phyloP scores from a whole-genome alignment of 2,113 vertebrate genomes.

The Lepus europaeus region DNA sequence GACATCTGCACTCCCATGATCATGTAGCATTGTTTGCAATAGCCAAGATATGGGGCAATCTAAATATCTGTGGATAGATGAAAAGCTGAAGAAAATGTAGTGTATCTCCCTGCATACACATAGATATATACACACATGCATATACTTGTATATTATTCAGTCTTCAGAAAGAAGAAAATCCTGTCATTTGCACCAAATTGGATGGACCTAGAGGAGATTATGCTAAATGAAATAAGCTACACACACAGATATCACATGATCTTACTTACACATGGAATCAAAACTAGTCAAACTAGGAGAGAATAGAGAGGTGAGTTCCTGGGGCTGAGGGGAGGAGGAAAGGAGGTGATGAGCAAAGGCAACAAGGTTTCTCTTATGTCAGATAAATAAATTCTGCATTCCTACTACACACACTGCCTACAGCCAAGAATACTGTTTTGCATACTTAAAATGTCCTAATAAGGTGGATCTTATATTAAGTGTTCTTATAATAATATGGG shows the following conservation, averaged over 20 bases:
- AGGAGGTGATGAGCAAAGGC: not conserved
- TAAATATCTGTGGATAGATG: not conserved
- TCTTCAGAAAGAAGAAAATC: not conserved
- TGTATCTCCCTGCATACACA: not conserved
- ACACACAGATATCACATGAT: not conserved
- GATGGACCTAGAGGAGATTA: not conserved
- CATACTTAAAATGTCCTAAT: not conserved
- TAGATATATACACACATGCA: too few relatives aligned
- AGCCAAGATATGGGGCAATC: too few relatives aligned
- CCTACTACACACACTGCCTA: not conserved
- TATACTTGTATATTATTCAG: not conserved
- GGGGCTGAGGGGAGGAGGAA: not conserved
- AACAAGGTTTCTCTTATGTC: not conserved
- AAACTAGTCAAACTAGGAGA: not conserved
- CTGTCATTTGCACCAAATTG: not conserved
- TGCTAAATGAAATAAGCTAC: not conserved
- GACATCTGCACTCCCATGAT: not conserved
- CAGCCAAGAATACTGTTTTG: not conserved
- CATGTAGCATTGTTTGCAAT: not conserved
- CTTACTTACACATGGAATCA: not conserved
- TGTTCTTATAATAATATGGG: not conserved
- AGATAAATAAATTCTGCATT: constrained; percentile 24
- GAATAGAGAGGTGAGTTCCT: not conserved
- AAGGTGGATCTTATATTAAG: not conserved
- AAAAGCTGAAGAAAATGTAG: not conserved